A percentile compares a stretch with the other conserved stretches of the same genome.
These are phyloP conservation scores for Coelopa pilipes DNA, from an alignment of 2,888 invertebrate species.

Conservation along the genomic window DNA sequence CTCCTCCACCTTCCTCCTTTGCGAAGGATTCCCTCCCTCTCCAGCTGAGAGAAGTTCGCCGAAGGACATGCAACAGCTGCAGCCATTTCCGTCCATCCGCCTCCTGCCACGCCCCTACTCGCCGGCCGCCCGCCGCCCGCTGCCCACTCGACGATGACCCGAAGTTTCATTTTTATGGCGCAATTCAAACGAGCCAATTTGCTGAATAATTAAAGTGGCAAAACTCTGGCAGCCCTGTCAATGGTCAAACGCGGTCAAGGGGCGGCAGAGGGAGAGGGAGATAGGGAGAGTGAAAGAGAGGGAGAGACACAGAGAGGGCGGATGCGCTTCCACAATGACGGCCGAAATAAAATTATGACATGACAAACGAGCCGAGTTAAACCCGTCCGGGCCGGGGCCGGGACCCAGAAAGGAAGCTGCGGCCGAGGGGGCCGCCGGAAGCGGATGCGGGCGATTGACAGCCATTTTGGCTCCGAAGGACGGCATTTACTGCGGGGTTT, in stretches of 20 bases:
- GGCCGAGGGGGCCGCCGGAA: too few species aligned
- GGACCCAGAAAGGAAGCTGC: too few species aligned
- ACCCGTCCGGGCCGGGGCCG: too few species aligned
- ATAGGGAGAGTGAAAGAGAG: background rate
- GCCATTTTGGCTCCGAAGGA: too few species aligned
- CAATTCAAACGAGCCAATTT: conserved; percentile 2
- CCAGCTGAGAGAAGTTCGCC: background rate
- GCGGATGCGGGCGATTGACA: too few species aligned
- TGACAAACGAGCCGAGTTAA: conserved; percentile 1
- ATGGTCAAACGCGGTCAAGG: background rate
- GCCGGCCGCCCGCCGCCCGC: too few species aligned
- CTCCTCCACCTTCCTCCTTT: background rate
- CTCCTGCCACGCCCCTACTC: too few species aligned
- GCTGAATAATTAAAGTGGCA: background rate
- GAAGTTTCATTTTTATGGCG: background rate
- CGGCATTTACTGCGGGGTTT: too few species aligned
- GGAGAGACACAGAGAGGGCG: background rate
- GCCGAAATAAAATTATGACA: background rate
- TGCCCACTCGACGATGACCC: too few species aligned
- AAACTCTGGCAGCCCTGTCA: conserved; percentile 4
- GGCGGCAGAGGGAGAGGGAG: background rate
- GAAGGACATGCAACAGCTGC: conserved; percentile 7
- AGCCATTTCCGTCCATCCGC: background rate
- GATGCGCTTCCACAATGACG: background rate
- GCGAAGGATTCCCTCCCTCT: background rate